Evolutionary conservation across 35 echinoderm and acorn worm genomes (phyloP), one percentile per base, ranked within the genome.

Genomic region (Diadema setosum): DNA sequence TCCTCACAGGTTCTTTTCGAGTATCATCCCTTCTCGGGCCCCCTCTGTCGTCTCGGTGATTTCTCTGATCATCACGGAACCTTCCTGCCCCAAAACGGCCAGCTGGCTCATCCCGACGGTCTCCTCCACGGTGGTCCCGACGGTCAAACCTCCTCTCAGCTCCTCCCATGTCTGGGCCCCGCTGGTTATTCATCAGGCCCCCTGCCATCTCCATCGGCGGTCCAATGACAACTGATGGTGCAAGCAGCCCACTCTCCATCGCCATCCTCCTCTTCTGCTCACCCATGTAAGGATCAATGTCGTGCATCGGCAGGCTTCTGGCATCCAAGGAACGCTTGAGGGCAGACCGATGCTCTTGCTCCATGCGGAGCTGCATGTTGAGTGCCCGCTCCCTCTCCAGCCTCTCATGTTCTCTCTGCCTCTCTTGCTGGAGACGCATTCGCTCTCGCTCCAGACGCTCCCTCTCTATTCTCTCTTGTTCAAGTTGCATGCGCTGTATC

Each of bases 181-280:
- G 31, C 12, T 35, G 39, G 15, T 83, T 42, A 36, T 20, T 45
- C 33, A 82, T 90, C 58, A 86, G 81, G 23, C 86, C 55, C 8
- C 81, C 86, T 42, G 61, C 20, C 27, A 65, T 29, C 39, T 83
- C 85, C 76, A 88, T 84, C 18, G 61, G 88, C n/a, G 52, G 1
- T 75, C 18, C 74, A 3, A 65, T 41, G 39, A 86, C 37, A 37
- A 56, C 84, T 65, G 82, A 29, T 24, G 85, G 23, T 6, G 80
- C 78, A 3, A 84, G 26, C 26, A 93, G 58, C 30, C 82, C 83
- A 6, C 52, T 43, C 16, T 80, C 89, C 59, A 82, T 81, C 17
- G 89, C 84, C 32, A 91, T 34, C 36, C 95, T 73, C 29, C 95
- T 39, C 61, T 97, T 97, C 43, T 88, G 90, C 52, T 97, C 95